These are phyloP conservation scores for Columba guinea DNA, from an alignment of 2,797 vertebrate genomes.

Conservation along the genomic window DNA sequence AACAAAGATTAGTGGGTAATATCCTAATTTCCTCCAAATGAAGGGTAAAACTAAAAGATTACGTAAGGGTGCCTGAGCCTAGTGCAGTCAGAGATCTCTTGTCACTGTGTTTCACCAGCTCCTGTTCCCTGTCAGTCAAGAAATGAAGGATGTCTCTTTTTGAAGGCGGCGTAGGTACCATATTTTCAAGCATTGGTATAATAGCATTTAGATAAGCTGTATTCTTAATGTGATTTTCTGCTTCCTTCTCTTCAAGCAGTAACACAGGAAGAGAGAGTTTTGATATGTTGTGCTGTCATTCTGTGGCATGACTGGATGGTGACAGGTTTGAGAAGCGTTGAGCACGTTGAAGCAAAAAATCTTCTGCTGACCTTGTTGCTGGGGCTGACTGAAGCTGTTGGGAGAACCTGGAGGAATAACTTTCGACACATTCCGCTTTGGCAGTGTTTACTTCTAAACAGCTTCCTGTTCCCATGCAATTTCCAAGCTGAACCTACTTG, in stretches of 20 bases:
- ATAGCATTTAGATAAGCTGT: slow-evolving; percentile 60
- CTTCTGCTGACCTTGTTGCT: slow-evolving; percentile 29
- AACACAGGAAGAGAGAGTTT: background rate
- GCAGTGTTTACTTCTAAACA: slow-evolving; percentile 68
- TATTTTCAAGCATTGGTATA: background rate
- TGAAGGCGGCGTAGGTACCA: background rate
- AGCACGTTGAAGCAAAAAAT: slow-evolving; percentile 31
- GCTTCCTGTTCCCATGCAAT: slow-evolving; percentile 53
- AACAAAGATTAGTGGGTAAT: background rate
- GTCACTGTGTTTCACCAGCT: background rate
- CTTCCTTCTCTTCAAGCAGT: slow-evolving; percentile 57
- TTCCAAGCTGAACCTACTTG: slow-evolving; percentile 64
- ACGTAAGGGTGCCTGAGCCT: background rate
- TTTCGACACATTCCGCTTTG: background rate
- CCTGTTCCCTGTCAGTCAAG: background rate
- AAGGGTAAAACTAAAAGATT: background rate
- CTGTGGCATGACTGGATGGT: slow-evolving; percentile 28
- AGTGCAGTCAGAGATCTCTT: background rate
- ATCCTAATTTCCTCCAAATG: background rate
- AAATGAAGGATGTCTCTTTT: background rate
- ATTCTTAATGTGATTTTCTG: slow-evolving; percentile 70
- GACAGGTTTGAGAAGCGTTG: slow-evolving; percentile 14
- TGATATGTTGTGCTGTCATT: slow-evolving; percentile 20
- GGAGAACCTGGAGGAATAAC: slow-evolving; percentile 3
- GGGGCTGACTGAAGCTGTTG: slow-evolving; percentile 9